Conservation (phyloP, 2,888 invertebrate species). For the Rhodophaea formosa region DNA sequence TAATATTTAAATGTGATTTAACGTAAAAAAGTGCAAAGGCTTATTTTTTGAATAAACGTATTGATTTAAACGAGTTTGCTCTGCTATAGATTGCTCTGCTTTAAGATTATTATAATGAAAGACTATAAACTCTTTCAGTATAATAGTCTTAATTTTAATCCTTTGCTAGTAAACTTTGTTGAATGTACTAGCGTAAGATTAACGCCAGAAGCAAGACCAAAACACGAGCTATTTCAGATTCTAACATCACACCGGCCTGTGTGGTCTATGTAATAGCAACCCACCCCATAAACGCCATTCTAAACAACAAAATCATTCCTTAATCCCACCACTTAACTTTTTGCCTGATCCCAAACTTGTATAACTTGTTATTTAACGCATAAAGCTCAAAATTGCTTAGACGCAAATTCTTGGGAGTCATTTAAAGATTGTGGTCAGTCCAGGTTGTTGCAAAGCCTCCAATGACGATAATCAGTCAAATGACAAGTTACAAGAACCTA, state of each 20-base stretch:
- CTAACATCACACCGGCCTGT: conserved; percentile 29
- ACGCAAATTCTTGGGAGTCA: not conserved
- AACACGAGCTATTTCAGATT: conserved; percentile 5
- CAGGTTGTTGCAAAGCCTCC: conserved; percentile 28
- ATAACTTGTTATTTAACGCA: conserved; percentile 16
- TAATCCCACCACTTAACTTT: conserved; percentile 19
- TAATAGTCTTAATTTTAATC: not conserved
- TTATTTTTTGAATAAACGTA: no score
- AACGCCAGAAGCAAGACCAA: conserved; percentile 1
- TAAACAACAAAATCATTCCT: conserved; percentile 30
- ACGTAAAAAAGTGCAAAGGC: no score
- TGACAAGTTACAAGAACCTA: conserved; percentile 43
- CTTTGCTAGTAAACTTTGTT: not conserved
- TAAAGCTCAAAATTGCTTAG: conserved; percentile 25
- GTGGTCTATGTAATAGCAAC: conserved; percentile 34
- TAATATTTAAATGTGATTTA: no score
- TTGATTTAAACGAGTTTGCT: no score
- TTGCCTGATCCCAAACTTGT: not conserved
- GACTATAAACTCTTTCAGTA: no score
- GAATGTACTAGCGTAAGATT: not conserved
- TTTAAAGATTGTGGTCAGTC: conserved; percentile 20
- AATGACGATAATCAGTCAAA: conserved; percentile 47
- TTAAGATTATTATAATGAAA: no score
- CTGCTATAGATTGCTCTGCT: no score
- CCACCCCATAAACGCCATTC: conserved; percentile 34